Base-by-base conservation (phyloP, 2,797 vertebrate genomes). In the Enteromius argenteus region DNA sequence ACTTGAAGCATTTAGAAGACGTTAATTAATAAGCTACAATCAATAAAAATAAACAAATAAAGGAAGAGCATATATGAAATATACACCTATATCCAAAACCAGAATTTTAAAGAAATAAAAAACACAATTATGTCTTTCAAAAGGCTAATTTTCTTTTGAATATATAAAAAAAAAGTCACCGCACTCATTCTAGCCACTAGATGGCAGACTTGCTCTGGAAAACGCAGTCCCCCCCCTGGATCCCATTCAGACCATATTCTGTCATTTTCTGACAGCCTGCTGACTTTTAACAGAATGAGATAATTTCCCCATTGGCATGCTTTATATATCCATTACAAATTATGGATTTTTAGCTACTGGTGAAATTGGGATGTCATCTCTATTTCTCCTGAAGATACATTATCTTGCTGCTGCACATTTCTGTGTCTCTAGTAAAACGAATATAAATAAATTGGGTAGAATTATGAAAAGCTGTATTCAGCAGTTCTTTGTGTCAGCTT, bases 141-240 rank as follows among this genome's bases (percentile, higher is more conserved):
- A 77, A 66, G 0, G 5, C 3, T 0, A 5, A 17, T 79, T 32
- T 32, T 56, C 15, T 56, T 60, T 17, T 3, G 27, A 0, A 0
- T 10, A 35, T 35, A 14, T n/a, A 19, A 60, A 32, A 30, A 19
- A 83, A 53, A 73, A 46, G 84, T 19, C 14, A 3, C 76, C 4
- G 10, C 68, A 49, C 75, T 39, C 27, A 69, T 44, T 85, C 5
- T 0, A 53, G 53, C 93, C 95, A 94, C 94, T 92, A 95, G 95
- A 94, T 95, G 94, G 93, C 94, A 94, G 90, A 88, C 90, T 95
- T 95, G 94, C 88, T 91, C 92, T 86, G 92, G 46, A 84, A 93
- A 94, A 91, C 27, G 21, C 53, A 53, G 21, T 42, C 5, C 21
- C 44, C 27, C 27, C 27, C 6, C 39, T 85, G 62, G 13, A 67